Evolutionary conservation across 1,140 invertebrate genomes (phyloP).

Genomic region (Mya arenaria): DNA sequence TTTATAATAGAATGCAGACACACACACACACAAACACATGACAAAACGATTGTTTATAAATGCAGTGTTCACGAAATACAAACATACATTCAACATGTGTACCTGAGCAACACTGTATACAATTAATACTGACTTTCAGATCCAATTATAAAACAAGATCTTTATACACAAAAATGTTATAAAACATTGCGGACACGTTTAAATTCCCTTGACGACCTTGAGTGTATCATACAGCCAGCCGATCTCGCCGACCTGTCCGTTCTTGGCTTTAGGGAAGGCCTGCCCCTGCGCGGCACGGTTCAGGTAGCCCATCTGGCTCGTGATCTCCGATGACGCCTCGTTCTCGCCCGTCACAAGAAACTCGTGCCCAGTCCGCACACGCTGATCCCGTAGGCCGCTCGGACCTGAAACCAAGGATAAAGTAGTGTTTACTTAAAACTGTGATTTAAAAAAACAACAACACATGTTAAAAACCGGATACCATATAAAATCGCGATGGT

Average conservation of each 20-base stretch:
- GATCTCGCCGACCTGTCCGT: slow-evolving; percentile 61
- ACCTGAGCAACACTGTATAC: no score
- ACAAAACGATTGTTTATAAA: no score
- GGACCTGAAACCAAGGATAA: slow-evolving; percentile 39
- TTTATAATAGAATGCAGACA: no score
- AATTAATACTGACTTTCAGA: no score
- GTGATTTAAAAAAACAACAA: background rate
- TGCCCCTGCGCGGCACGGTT: slow-evolving; percentile 41
- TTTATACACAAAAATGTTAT: no score
- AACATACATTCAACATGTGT: no score
- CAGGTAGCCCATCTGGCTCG: slow-evolving; percentile 57
- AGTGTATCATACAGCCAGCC: slow-evolving; percentile 58
- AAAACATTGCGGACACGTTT: no score
- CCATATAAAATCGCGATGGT: background rate
- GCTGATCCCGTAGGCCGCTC: slow-evolving; percentile 49
- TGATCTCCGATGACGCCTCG: slow-evolving; percentile 48
- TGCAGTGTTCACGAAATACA: no score
- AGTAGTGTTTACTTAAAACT: background rate
- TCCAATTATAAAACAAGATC: no score
- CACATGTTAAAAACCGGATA: background rate
- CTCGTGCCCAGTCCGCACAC: slow-evolving; percentile 36
- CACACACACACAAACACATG: no score
- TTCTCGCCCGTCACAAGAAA: slow-evolving; percentile 49
- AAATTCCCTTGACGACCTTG: slow-evolving; percentile 60
- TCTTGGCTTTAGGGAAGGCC: slow-evolving; percentile 56